Evolutionary conservation across 2,797 vertebrate genomes (phyloP), one percentile per base, ranked within the genome.

Genomic region (Australoheros facetus): DNA sequence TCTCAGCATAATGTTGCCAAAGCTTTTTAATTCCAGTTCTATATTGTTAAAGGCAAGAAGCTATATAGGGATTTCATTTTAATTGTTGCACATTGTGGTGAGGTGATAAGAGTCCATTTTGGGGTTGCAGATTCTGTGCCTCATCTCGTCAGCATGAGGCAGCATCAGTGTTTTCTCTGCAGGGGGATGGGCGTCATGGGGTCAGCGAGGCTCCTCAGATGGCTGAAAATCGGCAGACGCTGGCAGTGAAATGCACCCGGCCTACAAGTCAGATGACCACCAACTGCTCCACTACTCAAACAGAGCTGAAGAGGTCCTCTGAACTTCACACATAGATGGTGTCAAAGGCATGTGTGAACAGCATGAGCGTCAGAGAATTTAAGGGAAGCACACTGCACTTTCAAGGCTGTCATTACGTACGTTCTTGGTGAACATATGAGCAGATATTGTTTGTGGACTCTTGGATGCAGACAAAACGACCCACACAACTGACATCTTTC

Each of bases 261-360:
- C 81, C 84, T 88, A 81, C 84, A 79, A 80, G 83, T 88, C 85
- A 78, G 66, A 84, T 39, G 86, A 88, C 91, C 89, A 89, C 91
- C 89, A 78, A 89, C 88, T 81, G 89, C 82, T 91, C 78, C 32
- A 0, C 60, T 89, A 73, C 79, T 85, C 84, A 85, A 82, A 85
- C 88, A 84, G 82, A 83, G 82, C 84, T 11, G 54, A 32, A 69
- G 80, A 82, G 85, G 88, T 75, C 85, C 84, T 78, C 73, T 66
- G 85, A 86, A 91, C 87, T 82, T 76, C 83, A 74, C 76, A 84
- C 78, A 72, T 89, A 90, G 91, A 91, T 83, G 85, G 88, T 59
- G 77, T 80, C 85, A 81, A 79, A 92, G 89, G 80, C 87, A 21
- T 74, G 85, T 58, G 66, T 14, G 66, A 85, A 87, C 87, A 87